These are phyloP conservation scores for Halictus rubicundus DNA, from an alignment of 1,140 invertebrate species.

Conservation along the genomic window DNA sequence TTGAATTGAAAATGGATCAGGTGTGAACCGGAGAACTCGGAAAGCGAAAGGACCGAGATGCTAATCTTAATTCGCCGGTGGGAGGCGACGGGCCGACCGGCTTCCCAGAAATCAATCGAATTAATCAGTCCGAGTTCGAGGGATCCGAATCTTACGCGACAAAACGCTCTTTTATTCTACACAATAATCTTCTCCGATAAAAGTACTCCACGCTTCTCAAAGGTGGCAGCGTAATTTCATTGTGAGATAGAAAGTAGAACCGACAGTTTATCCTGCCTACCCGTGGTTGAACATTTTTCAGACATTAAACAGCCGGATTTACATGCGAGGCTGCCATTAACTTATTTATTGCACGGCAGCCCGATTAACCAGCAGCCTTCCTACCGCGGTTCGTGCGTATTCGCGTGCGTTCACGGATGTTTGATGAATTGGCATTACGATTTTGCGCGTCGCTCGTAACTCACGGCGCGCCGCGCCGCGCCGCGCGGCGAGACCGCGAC, in stretches of 20 bases:
- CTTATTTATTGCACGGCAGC: too few relatives aligned
- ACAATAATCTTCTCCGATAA: too few relatives aligned
- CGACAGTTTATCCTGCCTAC: too few relatives aligned
- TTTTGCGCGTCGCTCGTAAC: neutral
- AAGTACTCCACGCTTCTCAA: too few relatives aligned
- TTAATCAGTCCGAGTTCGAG: neutral
- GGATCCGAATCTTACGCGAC: neutral
- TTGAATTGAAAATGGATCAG: constrained; percentile 42
- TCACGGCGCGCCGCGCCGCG: neutral
- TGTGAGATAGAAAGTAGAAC: too few relatives aligned
- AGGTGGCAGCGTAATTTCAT: too few relatives aligned
- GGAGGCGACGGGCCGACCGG: neutral
- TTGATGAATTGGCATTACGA: neutral
- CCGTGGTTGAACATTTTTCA: too few relatives aligned
- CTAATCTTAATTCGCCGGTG: neutral
- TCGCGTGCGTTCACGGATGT: neutral
- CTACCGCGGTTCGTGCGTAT: too few relatives aligned
- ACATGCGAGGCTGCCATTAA: too few relatives aligned
- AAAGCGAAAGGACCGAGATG: neutral
- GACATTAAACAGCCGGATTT: too few relatives aligned
- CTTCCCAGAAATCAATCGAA: neutral
- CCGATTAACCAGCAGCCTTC: too few relatives aligned
- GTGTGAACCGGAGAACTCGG: constrained; percentile 3
- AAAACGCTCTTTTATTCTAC: neutral
- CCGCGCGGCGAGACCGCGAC: neutral